phyloP scores from a whole-genome alignment of 2,797 vertebrate species.

The Discoglossus pictus region DNA sequence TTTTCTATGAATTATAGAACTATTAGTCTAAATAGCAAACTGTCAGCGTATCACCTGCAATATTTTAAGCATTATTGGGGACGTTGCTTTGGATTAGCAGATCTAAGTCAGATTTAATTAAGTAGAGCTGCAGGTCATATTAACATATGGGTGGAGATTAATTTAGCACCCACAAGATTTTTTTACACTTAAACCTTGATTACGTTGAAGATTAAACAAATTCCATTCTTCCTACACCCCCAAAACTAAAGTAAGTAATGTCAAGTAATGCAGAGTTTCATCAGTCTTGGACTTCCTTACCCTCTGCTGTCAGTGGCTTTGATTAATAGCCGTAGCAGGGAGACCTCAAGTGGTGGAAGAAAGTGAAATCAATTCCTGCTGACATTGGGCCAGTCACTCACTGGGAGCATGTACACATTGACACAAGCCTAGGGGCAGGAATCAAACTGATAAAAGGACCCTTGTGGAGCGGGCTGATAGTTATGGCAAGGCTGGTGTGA shows the following conservation, averaged over 20 bases:
- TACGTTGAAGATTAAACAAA: slow-evolving; percentile 58
- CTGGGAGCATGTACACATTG: slow-evolving; percentile 34
- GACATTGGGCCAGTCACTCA: slow-evolving; percentile 34
- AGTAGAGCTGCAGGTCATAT: slow-evolving; percentile 56
- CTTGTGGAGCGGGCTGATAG: slow-evolving; percentile 28
- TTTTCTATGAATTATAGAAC: neutral
- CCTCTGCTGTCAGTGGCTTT: slow-evolving; percentile 46
- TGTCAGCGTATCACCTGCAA: slow-evolving; percentile 60
- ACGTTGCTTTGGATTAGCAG: slow-evolving; percentile 64
- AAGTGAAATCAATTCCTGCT: slow-evolving; percentile 42
- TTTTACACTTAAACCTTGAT: slow-evolving; percentile 47
- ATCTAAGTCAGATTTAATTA: slow-evolving; percentile 76
- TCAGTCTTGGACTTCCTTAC: slow-evolving; percentile 40
- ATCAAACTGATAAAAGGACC: slow-evolving; percentile 33
- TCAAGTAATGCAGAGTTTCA: slow-evolving; percentile 46
- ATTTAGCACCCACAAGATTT: slow-evolving; percentile 23
- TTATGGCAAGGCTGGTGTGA: slow-evolving; percentile 23
- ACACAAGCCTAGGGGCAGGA: slow-evolving; percentile 40
- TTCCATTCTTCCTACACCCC: slow-evolving; percentile 32
- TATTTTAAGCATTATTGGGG: slow-evolving; percentile 61
- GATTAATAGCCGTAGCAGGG: slow-evolving; percentile 54
- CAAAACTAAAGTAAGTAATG: slow-evolving; percentile 21
- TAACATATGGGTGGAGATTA: slow-evolving; percentile 58
- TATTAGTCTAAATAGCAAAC: slow-evolving; percentile 58
- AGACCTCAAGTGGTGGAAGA: slow-evolving; percentile 37